Percentiles rank a stretch among this genome's conserved stretches.
Conservation (phyloP, 2,113 vertebrate species). For the Psilopsiagon aymara region DNA sequence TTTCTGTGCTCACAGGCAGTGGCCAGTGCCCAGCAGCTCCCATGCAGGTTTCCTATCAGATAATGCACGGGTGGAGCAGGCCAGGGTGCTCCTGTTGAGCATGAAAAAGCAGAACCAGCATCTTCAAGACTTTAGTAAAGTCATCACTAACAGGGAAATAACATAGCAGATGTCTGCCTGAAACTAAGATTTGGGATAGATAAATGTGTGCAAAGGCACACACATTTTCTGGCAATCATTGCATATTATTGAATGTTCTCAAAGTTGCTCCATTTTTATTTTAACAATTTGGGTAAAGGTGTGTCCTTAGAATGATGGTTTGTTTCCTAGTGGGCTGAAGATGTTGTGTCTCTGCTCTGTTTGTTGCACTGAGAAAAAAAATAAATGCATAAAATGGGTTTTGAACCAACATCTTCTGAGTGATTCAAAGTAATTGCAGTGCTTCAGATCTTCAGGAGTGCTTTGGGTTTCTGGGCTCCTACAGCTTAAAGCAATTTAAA, state of each 20-base stretch:
- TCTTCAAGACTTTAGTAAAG: background rate
- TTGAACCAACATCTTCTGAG: conserved; percentile 20
- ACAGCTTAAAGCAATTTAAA: conserved; percentile 53
- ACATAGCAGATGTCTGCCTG: background rate
- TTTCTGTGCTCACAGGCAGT: background rate
- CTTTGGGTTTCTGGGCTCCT: conserved; percentile 55
- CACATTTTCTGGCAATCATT: background rate
- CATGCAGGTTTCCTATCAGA: background rate
- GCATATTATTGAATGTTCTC: background rate
- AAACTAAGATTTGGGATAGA: background rate
- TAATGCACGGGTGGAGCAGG: accelerated
- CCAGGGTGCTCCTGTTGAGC: background rate
- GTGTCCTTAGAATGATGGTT: background rate
- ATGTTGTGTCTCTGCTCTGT: background rate
- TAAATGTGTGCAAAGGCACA: background rate
- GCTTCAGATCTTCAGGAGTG: conserved; percentile 53
- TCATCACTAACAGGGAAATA: background rate
- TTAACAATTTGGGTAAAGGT: background rate
- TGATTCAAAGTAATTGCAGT: conserved; percentile 38
- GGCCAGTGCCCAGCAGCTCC: background rate
- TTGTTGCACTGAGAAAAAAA: conserved; percentile 17
- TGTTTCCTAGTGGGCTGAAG: background rate
- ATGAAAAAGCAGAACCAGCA: background rate
- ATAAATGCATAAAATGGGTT: background rate
- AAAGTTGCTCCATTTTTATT: background rate